These are phyloP conservation scores for Neofelis nebulosa DNA, from an alignment of 2,113 vertebrate genomes.

Conservation along the genomic window DNA sequence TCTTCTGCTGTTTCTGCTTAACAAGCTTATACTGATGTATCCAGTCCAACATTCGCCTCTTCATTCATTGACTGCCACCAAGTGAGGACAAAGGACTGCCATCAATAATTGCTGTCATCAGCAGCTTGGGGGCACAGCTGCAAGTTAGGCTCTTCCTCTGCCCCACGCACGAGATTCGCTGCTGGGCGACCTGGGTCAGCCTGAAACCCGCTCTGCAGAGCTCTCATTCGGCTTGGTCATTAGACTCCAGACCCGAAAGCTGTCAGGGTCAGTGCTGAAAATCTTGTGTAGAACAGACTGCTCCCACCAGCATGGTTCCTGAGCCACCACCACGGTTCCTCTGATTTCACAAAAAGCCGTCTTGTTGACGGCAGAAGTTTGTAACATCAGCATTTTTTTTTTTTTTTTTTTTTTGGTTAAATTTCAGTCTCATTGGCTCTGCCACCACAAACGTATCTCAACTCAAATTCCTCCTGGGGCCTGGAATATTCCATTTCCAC, in stretches of 20 bases:
- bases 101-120: constrained; percentile 49
- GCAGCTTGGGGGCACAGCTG: constrained; percentile 43
- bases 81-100: background rate
- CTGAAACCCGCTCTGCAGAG: background rate
- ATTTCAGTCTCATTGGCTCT: background rate
- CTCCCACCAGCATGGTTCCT: background rate
- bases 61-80: background rate
- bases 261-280: constrained; percentile 22
- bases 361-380: background rate
- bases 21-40: background rate
- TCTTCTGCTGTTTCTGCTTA: background rate
- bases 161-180: background rate
- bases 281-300: background rate
- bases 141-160: constrained; percentile 7
- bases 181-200: constrained; percentile 12
- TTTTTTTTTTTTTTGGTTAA: background rate
- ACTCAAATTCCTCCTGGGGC: background rate
- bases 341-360: background rate
- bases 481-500: background rate
- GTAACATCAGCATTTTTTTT: background rate
- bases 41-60: background rate
- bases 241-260: background rate
- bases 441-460: background rate
- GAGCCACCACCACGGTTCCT: background rate
- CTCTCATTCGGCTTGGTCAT: background rate